Base-by-base conservation (phyloP, 2,797 vertebrate genomes). In the Euphonia xanthogaster region DNA sequence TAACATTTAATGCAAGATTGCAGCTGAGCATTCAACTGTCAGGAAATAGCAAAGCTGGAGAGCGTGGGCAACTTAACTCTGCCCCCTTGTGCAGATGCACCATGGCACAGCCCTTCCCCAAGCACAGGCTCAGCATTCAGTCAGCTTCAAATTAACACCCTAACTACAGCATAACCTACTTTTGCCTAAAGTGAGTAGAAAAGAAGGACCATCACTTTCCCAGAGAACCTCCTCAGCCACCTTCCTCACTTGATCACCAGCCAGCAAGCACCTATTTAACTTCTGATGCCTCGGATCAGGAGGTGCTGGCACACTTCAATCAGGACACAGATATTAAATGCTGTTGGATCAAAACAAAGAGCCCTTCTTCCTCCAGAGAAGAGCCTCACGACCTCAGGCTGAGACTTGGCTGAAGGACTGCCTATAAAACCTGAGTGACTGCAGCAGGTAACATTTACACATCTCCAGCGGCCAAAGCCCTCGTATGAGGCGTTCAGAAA, bases 11-110 rank as follows among this genome's bases (percentile, higher is more conserved):
- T 9, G 68, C 53, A 91, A 93, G 84, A 89, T 86, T 87, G 75
- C 95, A 83, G 81, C 91, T 87, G 90, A 96, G 75, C 44, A 25
- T 91, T 86, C 91, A 51, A 94, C 67, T 61, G 88, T 57, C 93
- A 92, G 95, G 88, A 95, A 96, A 89, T 91, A 93, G 10, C 90
- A n/a, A 88, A 76, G 68, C 86, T 25, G 1, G 39, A 60, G 81
- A 0, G 42, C 17, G 65, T 89, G 93, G 94, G 95, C 95, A 96
- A 96, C 88, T 92, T 95, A 79, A 80, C 50, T 96, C 96, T 97
- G 95, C 93, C 93, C 93, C 88, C 93, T 89, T 87, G 88, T 94
- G 94, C 94, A 83, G 82, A 94, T 19, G 84, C 84, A 76, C 93
- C 24, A 82, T 0, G 55, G 84, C 84, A 95, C 86, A 94, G 73